Base-by-base conservation (phyloP, 1,140 invertebrate species). In the Akabosia matsudoensis region DNA sequence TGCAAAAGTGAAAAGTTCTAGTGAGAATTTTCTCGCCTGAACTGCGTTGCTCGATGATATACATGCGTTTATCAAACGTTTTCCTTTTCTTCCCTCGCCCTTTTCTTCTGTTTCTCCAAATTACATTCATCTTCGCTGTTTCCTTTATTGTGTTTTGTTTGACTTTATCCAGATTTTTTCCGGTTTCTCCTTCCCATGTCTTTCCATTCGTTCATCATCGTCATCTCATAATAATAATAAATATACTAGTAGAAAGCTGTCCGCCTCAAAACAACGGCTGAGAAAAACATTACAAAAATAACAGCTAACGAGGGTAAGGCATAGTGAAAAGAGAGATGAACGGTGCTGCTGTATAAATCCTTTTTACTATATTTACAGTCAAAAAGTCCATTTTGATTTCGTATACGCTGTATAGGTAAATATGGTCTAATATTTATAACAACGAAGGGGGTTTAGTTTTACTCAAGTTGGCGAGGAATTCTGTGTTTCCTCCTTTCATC, bases 41-140 rank as follows among this genome's bases (percentile, higher is more conserved):
- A n/a, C n/a, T 45, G 37, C 37, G 18, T 45, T 45, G 37, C n/a
- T n/a, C n/a, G n/a, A n/a, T n/a, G n/a, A n/a, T 45, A 18, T 45
- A 10, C 18, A 45, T 56, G 54, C n/a, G 54, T 56, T 16, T 56
- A 4, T 22, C 54, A 18, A 45, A 18, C 37, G 37, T 45, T 45
- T 45, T 45, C 18, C 18, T 45, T 10, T 45, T 45, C 37, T 45
- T 18, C 54, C n/a, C 54, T 22, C n/a, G 3, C 10, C n/a, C 14
- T 56, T 16, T 56, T 56, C 54, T 56, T 56, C 54, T 56, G 54
- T 45, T 45, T 45, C 37, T 10, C 54, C 54, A 24, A 56, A 45
- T 45, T 45, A 45, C 37, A 45, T 45, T 45, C 37, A 18, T 45
- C 37, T 56, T 56, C 54, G 37, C 24, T 3, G 54, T 56, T 7